Percentiles rank a stretch among this genome's conserved stretches.
Evolutionary conservation across 1,140 invertebrate genomes (phyloP).

Genomic region (Hesperophylax magnus): DNA sequence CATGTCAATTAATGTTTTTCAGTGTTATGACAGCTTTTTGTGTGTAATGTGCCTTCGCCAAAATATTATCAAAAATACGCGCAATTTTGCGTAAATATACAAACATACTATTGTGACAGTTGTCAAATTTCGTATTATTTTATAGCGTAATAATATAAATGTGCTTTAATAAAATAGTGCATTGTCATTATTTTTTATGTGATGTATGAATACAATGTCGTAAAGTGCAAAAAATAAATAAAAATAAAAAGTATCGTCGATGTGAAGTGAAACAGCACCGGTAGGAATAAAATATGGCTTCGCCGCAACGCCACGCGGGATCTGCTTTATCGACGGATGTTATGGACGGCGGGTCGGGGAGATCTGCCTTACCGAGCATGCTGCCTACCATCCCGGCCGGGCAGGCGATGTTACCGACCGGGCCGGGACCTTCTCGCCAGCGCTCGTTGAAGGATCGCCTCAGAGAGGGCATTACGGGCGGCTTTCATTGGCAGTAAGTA

Average conservation of each 20-base stretch:
- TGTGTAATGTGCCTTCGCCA: slow-evolving; percentile 25
- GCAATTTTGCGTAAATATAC: slow-evolving; percentile 21
- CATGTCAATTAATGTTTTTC: slow-evolving; percentile 17
- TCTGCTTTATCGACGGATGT: slow-evolving; percentile 56
- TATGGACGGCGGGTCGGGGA: slow-evolving; percentile 16
- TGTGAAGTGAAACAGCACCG: slow-evolving; percentile 19
- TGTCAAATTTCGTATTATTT: slow-evolving; percentile 9
- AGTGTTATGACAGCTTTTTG: slow-evolving; percentile 28
- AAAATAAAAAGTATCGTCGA: not conserved
- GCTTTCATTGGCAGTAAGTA: slow-evolving; percentile 85
- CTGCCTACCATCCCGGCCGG: slow-evolving; percentile 55
- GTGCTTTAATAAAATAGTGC: slow-evolving; percentile 4
- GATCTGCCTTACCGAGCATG: slow-evolving; percentile 55
- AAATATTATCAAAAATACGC: not conserved
- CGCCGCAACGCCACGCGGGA: slow-evolving; percentile 38
- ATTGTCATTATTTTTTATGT: slow-evolving; percentile 11
- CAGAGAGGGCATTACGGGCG: slow-evolving; percentile 81
- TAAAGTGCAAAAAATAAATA: slow-evolving; percentile 30
- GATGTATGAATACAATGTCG: slow-evolving; percentile 30
- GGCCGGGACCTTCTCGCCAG: slow-evolving; percentile 75
- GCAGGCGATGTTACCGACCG: slow-evolving; percentile 66
- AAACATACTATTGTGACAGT: slow-evolving; percentile 24
- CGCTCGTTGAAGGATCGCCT: slow-evolving; percentile 80
- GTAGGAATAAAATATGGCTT: slow-evolving; percentile 34
- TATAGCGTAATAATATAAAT: not conserved